Conservation (phyloP, 1,140 invertebrate genomes). For the Berghia stephanieae region DNA sequence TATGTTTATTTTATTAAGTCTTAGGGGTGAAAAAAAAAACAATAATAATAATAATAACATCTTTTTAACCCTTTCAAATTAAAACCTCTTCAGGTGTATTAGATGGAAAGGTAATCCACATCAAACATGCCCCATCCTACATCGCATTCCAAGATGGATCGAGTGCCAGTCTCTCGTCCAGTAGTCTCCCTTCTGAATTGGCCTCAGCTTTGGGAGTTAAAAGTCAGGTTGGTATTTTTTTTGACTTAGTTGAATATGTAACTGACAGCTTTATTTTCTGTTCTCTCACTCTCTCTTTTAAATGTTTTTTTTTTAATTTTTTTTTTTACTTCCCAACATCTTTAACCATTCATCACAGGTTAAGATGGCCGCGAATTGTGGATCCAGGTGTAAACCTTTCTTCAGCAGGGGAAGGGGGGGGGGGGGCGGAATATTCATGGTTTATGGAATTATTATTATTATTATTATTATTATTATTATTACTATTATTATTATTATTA, state of each 20-base stretch:
- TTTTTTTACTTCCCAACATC: background rate
- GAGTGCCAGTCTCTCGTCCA: conserved; percentile 35
- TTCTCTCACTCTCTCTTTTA: background rate
- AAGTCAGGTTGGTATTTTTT: conserved; percentile 17
- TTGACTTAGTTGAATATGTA: no score
- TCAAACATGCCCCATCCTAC: conserved; percentile 60
- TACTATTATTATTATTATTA: background rate
- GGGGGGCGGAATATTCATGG: background rate
- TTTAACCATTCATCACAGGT: background rate
- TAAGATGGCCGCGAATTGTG: background rate
- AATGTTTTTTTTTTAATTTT: conserved; percentile 13
- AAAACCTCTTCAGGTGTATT: no score
- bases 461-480: background rate
- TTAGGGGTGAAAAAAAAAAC: no score
- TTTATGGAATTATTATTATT: background rate
- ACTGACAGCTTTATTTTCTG: no score
- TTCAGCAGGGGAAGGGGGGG: no score
- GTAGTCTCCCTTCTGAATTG: conserved; percentile 55
- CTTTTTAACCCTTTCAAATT: no score
- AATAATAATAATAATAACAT: no score
- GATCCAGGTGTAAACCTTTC: no score
- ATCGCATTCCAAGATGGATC: conserved; percentile 53
- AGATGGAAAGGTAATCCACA: conserved; percentile 47
- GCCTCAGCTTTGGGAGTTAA: conserved; percentile 53
- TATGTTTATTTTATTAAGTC: no score